Percentiles rank a stretch among this genome's conserved stretches.
Conservation (phyloP, 2,797 vertebrate genomes). For the Heteromormyrus szaboi region DNA sequence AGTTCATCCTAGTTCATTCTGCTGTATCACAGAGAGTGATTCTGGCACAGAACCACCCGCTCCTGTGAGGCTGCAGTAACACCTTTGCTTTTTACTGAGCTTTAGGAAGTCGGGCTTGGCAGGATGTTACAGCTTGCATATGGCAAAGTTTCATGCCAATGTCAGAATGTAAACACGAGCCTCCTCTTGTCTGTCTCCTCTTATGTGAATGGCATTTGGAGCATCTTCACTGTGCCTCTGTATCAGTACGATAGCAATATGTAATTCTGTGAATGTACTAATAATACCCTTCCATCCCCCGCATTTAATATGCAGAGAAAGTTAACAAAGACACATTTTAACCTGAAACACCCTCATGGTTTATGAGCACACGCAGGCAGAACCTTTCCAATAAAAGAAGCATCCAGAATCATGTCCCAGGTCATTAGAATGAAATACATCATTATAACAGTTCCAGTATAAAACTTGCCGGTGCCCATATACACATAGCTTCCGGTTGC, state of each 20-base stretch:
- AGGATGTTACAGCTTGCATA: not conserved
- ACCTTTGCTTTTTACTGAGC: slow-evolving; percentile 4
- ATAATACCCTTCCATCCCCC: not conserved
- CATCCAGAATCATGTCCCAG: not conserved
- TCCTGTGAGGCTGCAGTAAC: not conserved
- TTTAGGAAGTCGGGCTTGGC: not conserved
- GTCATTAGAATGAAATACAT: slow-evolving; percentile 1
- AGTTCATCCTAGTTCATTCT: not conserved
- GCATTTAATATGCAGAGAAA: not conserved
- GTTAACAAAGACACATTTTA: not conserved
- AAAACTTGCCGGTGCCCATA: not conserved
- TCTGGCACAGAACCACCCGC: not conserved
- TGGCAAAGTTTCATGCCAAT: not conserved
- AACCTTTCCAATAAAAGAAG: not conserved
- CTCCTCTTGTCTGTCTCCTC: not conserved
- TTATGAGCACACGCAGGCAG: not conserved
- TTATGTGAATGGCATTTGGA: not conserved
- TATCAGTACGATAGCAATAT: not conserved
- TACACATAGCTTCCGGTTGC: not conserved
- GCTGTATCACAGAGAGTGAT: not conserved
- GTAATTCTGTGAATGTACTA: not conserved
- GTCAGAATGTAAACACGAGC: not conserved
- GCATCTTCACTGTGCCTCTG: not conserved
- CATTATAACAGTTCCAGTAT: not conserved
- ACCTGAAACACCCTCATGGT: not conserved